phyloP scores from a whole-genome alignment of 1,140 invertebrate genomes.

The Stenopsyche tienmushanensis region DNA sequence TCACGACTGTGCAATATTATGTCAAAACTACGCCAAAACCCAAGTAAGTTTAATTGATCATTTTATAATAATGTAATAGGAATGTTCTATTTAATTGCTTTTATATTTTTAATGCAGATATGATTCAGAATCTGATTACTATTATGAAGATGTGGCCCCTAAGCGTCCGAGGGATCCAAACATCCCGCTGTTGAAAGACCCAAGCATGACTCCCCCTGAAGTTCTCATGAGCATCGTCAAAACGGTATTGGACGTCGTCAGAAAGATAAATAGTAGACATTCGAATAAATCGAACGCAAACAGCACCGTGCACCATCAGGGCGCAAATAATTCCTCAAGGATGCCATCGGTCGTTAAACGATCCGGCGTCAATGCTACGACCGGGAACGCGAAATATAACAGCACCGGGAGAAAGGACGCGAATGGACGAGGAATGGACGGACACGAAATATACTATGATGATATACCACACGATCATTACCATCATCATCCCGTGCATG shows the following conservation, averaged over 20 bases:
- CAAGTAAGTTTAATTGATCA: too few relatives aligned
- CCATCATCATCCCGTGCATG: constrained; percentile 21
- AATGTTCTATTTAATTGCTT: background rate
- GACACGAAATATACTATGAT: constrained; percentile 18
- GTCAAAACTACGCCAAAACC: background rate
- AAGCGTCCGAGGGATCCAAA: constrained; percentile 6
- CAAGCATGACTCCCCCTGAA: constrained; percentile 47
- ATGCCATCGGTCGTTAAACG: background rate
- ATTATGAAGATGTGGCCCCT: constrained; percentile 17
- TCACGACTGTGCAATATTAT: constrained; percentile 21
- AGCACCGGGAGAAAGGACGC: constrained; percentile 36
- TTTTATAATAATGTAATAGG: too few relatives aligned
- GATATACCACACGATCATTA: constrained; percentile 36
- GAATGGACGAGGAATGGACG: constrained; percentile 29
- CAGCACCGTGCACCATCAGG: constrained; percentile 5
- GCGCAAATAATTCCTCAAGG: constrained; percentile 19
- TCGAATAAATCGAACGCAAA: constrained; percentile 26
- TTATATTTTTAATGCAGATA: constrained; percentile 28
- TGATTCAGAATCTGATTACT: constrained; percentile 12
- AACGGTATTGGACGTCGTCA: constrained; percentile 49
- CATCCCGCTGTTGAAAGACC: constrained; percentile 17
- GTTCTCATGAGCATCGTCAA: constrained; percentile 48
- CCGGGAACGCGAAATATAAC: constrained; percentile 20
- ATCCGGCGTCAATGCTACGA: constrained; percentile 11
- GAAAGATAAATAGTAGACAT: constrained; percentile 49